These are phyloP conservation scores for Gallirallus australis DNA, from an alignment of 2,797 vertebrate genomes.

Conservation along the genomic window DNA sequence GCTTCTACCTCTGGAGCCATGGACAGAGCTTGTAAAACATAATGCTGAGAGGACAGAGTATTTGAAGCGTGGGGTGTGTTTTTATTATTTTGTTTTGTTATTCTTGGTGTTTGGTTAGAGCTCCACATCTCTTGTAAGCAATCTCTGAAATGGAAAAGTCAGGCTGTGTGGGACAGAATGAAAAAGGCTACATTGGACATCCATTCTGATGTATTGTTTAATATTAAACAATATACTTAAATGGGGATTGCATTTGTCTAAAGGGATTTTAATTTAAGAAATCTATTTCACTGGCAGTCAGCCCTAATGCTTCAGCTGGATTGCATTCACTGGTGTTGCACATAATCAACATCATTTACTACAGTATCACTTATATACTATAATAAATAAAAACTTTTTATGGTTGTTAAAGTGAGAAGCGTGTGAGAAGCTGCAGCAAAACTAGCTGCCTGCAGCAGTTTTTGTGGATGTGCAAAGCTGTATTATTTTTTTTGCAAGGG, in stretches of 20 bases:
- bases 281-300: constrained; percentile 10
- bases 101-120: neutral
- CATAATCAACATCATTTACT: neutral
- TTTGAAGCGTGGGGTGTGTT: neutral
- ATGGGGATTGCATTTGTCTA: neutral
- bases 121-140: neutral
- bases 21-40: neutral
- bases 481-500: constrained; percentile 22
- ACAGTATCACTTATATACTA: neutral
- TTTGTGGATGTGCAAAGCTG: neutral
- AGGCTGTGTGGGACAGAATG: neutral
- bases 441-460: neutral
- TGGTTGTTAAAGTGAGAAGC: neutral
- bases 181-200: neutral
- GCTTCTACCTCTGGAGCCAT: neutral
- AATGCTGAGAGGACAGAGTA: neutral
- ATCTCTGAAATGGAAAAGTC: neutral
- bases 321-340: neutral
- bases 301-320: constrained; percentile 33
- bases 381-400: neutral
- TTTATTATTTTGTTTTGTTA: neutral
- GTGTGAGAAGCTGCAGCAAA: neutral
- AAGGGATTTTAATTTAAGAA: constrained; percentile 52
- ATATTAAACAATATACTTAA: constrained; percentile 13
- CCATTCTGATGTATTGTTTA: neutral